Evolutionary conservation across 37 sponge, comb jelly and placozoan genomes (phyloP), one percentile per base, ranked within the genome.

Genomic region (Ianthella basta): DNA sequence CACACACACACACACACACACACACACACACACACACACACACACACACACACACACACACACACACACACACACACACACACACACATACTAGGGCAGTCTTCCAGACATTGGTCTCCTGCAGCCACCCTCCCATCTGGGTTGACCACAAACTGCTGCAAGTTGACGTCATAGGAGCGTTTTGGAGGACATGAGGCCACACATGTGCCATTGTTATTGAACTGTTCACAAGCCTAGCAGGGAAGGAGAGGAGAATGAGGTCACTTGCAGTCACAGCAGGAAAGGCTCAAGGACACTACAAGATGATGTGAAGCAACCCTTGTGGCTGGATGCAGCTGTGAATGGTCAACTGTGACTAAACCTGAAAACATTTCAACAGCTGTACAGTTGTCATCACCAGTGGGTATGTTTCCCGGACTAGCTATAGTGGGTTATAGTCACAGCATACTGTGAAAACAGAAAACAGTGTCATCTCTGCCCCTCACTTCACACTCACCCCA

Each of bases 201-300:
- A 83, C 91, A 91, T 16, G 86, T 86, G 25, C 91, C 87, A 87
- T 91, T 87, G 66, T 91, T 91, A 29, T 59, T 27, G 79, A 91
- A 67, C 63, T 80, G 40, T 55, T 65, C 79, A 68, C 91, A 91
- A 13, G 91, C 91, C 91, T 91, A 72, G 15, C 39, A n/a, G 8
- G 68, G 34, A 14, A 44, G 8, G 50, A 10, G 8, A 44, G 50
- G 3, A 10, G 6, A 39, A 44, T 44, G 3, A 8, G 3, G 50
- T 8, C 50, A 44, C 50, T 10, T 44, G 50, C 50, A 44, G 50
- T 44, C 50, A 44, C 50, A 44, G 50, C 50, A 44, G 50, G 50
- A 8, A 44, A 10, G 3, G 50, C 3, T 3, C 50, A 44, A 3
- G 3, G 50, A 8, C 50, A 44, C 50, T 44, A 8, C 50, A 44